Evolutionary conservation across 2,113 vertebrate genomes (phyloP).

Genomic region (Oreocharis arfaki): DNA sequence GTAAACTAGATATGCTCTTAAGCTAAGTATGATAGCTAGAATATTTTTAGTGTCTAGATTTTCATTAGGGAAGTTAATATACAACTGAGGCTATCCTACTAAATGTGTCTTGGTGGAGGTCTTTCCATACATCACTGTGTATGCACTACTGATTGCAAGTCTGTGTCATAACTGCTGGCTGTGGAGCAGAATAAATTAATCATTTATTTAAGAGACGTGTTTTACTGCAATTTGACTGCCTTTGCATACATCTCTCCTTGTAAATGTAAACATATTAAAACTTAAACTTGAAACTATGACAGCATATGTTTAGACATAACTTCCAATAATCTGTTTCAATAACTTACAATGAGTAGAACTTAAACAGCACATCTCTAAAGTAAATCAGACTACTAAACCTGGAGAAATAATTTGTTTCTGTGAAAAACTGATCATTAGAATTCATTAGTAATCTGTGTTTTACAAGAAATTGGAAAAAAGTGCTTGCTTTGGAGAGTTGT

Average conservation of each 20-base stretch:
- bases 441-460: not conserved
- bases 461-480: not conserved
- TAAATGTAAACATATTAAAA: constrained; percentile 20
- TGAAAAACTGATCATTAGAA: too few relatives aligned
- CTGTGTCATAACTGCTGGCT: not conserved
- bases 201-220: not conserved
- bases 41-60: not conserved
- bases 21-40: not conserved
- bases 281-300: not conserved
- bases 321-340: constrained; percentile 24
- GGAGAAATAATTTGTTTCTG: too few relatives aligned
- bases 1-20: not conserved
- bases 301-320: constrained; percentile 1
- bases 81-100: not conserved
- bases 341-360: not conserved
- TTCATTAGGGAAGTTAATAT: not conserved
- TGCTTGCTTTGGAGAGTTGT: not conserved
- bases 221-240: not conserved
- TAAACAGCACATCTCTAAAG: not conserved
- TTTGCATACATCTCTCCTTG: not conserved
- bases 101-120: not conserved
- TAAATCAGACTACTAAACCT: not conserved
- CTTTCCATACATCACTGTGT: not conserved
- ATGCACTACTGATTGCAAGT: not conserved
- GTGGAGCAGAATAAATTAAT: not conserved